A percentile compares a stretch with the other conserved stretches of the same genome.
phyloP scores from a whole-genome alignment of 2,888 invertebrate genomes.

The Meta bourneti region DNA sequence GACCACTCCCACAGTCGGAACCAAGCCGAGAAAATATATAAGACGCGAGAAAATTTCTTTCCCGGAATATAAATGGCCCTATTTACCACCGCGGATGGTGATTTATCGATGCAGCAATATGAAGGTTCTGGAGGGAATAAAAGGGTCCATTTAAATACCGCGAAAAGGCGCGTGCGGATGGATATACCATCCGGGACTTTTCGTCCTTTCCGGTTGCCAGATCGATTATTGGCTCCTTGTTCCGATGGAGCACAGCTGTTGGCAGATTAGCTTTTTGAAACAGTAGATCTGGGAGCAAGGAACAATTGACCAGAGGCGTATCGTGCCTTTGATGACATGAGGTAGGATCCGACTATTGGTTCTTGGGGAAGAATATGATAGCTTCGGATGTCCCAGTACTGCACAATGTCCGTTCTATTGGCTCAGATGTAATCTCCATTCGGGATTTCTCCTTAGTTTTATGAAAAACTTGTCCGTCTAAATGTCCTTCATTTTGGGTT shows the following conservation, averaged over 20 bases:
- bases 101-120: conserved; percentile 65
- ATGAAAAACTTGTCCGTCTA: too few species aligned
- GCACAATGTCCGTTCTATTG: neutral
- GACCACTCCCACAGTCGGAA: neutral
- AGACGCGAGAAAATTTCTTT: conserved; percentile 22
- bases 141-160: conserved; percentile 69
- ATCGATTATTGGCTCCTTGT: conserved; percentile 55
- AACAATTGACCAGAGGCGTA: conserved; percentile 1
- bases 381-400: neutral
- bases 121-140: conserved; percentile 49
- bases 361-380: too few species aligned
- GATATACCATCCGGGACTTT: conserved; percentile 38
- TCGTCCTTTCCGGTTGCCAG: conserved; percentile 62
- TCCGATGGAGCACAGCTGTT: conserved; percentile 44
- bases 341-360: neutral
- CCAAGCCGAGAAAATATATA: neutral
- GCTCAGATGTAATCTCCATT: neutral
- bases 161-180: conserved; percentile 54
- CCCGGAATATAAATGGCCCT: conserved; percentile 62
- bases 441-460: too few species aligned
- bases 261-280: conserved; percentile 64
- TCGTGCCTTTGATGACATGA: neutral
- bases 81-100: conserved; percentile 56
- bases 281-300: conserved; percentile 13
- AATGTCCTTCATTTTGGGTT: too few species aligned